Evolutionary conservation across 2,113 vertebrate genomes (phyloP).

Genomic region (Scortum barcoo): DNA sequence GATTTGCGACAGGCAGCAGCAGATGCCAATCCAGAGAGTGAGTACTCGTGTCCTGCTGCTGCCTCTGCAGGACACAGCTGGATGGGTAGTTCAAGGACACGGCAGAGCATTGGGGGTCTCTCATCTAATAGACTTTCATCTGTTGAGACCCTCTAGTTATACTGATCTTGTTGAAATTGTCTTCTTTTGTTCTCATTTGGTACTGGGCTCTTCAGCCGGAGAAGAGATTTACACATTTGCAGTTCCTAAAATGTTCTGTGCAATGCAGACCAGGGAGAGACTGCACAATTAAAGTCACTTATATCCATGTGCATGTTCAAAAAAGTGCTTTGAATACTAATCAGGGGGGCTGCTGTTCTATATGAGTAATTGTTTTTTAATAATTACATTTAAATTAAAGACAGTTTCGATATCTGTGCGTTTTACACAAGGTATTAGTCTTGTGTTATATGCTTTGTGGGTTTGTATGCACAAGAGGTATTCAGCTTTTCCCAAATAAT

Average conservation of each 20-base stretch:
- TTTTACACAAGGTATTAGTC: not conserved
- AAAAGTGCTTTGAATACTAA: not conserved
- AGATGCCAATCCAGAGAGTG: constrained; percentile 96
- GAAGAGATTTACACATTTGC: constrained; percentile 70
- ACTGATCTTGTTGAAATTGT: constrained; percentile 52
- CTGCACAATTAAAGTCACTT: constrained; percentile 39
- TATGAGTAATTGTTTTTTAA: not conserved
- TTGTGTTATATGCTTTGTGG: not conserved
- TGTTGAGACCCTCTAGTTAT: constrained; percentile 61
- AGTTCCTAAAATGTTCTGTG: constrained; percentile 53
- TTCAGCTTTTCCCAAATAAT: not conserved
- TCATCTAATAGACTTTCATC: constrained; percentile 60
- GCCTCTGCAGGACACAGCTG: constrained; percentile 38
- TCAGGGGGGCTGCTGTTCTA: not conserved
- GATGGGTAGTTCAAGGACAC: constrained; percentile 52
- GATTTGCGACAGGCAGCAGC: constrained; percentile 91
- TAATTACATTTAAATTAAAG: not conserved
- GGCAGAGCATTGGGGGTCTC: constrained; percentile 16
- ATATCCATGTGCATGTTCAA: not conserved
- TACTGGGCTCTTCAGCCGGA: constrained; percentile 10
- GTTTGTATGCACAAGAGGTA: constrained; percentile 5
- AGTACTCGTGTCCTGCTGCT: constrained; percentile 76
- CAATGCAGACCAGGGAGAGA: constrained; percentile 13
- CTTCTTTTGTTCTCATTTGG: constrained; percentile 38
- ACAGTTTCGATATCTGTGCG: not conserved